Evolutionary conservation across 2,113 vertebrate genomes (phyloP).

Genomic region (Procavia capensis): DNA sequence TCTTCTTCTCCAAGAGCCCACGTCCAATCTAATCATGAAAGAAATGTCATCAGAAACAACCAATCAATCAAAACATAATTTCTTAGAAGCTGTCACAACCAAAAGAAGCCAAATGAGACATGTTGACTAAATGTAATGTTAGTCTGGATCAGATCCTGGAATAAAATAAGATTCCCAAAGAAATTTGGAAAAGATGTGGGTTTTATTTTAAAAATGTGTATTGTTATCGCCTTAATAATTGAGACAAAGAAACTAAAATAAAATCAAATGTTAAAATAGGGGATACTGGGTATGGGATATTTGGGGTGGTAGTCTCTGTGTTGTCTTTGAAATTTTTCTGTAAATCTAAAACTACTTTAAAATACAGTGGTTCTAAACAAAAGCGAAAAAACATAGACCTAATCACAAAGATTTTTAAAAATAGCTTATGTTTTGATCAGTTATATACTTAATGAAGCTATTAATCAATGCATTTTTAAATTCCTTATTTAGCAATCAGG

Average conservation of each 20-base stretch:
- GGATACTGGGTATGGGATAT: neutral
- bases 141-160: neutral
- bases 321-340: neutral
- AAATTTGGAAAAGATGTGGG: neutral
- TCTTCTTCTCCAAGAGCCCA: too few species aligned
- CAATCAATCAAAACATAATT: too few species aligned
- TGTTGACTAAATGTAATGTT: neutral
- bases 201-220: neutral
- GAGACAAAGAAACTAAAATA: neutral
- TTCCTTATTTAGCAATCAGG: neutral
- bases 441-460: neutral
- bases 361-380: neutral
- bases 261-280: neutral
- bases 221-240: neutral
- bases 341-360: neutral
- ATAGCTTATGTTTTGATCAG: neutral
- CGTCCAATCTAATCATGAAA: too few species aligned
- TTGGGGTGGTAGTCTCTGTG: neutral
- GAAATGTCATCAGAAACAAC: too few species aligned
- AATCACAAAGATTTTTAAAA: neutral
- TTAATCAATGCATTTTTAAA: neutral
- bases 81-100: too few species aligned
- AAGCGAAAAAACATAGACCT: neutral
- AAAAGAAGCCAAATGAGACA: too few species aligned
- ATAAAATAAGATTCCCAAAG: neutral